These are phyloP conservation scores for Acanthopagrus latus DNA, from an alignment of 2,797 vertebrate genomes.

Conservation along the genomic window DNA sequence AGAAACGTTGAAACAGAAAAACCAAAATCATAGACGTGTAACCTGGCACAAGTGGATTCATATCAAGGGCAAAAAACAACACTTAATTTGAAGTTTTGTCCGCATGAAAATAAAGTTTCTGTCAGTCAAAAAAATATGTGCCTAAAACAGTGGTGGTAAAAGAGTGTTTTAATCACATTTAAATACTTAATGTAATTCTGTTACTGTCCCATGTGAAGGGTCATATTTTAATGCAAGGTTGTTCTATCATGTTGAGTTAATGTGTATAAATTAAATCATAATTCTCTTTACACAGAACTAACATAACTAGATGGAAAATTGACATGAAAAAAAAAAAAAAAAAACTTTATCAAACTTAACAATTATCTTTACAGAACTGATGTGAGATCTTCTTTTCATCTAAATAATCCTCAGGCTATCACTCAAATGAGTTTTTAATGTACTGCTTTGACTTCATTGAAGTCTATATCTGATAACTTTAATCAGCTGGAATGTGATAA, in stretches of 20 bases:
- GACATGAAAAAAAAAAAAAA: no score
- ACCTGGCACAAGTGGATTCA: not conserved
- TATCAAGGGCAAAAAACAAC: not conserved
- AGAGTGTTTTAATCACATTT: no score
- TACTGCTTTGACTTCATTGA: not conserved
- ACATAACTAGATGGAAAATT: no score
- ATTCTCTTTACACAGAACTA: no score
- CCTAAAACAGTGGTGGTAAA: no score
- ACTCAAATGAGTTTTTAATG: not conserved
- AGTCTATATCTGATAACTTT: not conserved
- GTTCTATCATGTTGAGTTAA: no score
- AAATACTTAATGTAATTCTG: no score
- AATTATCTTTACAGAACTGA: not conserved
- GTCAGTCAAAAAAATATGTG: no score
- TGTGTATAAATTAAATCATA: no score
- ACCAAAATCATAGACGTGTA: not conserved
- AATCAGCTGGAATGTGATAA: not conserved
- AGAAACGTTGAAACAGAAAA: not conserved
- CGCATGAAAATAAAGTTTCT: not conserved
- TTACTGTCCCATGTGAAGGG: no score
- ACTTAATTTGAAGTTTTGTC: not conserved
- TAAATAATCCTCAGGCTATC: not conserved
- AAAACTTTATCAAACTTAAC: not conserved
- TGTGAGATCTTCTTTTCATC: not conserved
- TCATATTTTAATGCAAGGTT: no score